A percentile compares a stretch with the other conserved stretches of the same genome.
Evolutionary conservation across 2,888 invertebrate species (phyloP).

Genomic region (Ligdia adustata): DNA sequence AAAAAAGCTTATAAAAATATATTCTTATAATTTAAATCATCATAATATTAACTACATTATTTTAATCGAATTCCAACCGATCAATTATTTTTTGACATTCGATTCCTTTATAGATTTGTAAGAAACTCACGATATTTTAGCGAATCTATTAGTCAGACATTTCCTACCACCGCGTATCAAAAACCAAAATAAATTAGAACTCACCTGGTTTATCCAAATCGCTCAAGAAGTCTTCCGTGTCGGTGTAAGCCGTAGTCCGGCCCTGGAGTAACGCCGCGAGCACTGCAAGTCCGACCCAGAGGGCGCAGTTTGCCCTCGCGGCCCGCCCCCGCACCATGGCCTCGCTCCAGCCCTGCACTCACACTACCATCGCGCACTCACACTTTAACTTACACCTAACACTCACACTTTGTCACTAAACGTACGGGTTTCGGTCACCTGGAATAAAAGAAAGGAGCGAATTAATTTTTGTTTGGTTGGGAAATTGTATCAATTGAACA

Average conservation of each 20-base stretch:
- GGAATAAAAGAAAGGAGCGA: constrained; percentile 35
- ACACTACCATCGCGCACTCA: constrained; percentile 50
- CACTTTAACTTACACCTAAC: too few species aligned
- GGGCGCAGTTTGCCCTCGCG: constrained; percentile 50
- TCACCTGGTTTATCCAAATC: constrained; percentile 86
- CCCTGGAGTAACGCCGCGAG: constrained; percentile 64
- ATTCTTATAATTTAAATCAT: too few species aligned
- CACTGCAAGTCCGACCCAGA: constrained; percentile 77
- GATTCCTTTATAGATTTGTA: too few species aligned
- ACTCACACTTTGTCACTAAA: constrained; percentile 42
- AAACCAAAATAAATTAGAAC: too few species aligned
- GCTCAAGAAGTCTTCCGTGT: constrained; percentile 84
- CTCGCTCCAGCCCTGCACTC: constrained; percentile 36
- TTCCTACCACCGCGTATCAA: too few species aligned
- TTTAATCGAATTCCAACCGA: too few species aligned
- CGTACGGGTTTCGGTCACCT: constrained; percentile 43
- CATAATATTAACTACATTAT: too few species aligned
- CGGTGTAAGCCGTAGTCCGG: constrained; percentile 76
- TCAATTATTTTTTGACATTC: too few species aligned
- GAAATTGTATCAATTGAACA: too few species aligned
- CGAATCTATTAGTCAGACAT: too few species aligned
- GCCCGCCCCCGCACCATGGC: constrained; percentile 38
- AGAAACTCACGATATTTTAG: too few species aligned
- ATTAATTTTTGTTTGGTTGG: not conserved
- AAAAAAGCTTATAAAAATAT: too few species aligned